A percentile compares a stretch with the other conserved stretches of the same genome.
Conservation (phyloP, 2,888 invertebrate species). For the Apamea sordens region DNA sequence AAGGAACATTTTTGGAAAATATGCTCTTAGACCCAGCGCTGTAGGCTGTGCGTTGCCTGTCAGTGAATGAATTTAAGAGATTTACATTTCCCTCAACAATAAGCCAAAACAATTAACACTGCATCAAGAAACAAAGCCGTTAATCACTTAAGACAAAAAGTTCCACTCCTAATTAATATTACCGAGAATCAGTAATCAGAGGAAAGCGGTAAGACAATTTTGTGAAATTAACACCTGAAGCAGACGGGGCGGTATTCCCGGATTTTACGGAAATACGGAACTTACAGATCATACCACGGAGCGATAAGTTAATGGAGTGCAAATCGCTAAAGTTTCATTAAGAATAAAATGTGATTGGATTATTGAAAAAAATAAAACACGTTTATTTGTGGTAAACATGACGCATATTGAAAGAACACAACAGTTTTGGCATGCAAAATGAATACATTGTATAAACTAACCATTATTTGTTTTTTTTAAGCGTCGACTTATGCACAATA, state of each 20-base stretch:
- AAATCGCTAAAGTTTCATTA: not conserved
- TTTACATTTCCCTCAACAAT: not conserved
- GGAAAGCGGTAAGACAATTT: conserved; percentile 63
- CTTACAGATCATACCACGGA: conserved; percentile 42
- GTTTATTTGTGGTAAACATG: not conserved
- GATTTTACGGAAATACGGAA: conserved; percentile 56
- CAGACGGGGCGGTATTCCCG: conserved; percentile 31
- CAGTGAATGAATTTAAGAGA: not conserved
- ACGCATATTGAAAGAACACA: not conserved
- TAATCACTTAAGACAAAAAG: conserved; percentile 56
- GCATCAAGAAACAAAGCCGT: conserved; percentile 49
- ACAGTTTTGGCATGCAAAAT: no score
- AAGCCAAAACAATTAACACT: conserved; percentile 43
- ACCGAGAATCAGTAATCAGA: conserved; percentile 60
- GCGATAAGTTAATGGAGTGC: conserved; percentile 37
- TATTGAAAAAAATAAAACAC: not conserved
- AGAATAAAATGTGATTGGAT: not conserved
- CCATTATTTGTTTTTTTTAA: no score
- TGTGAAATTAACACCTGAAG: conserved; percentile 66
- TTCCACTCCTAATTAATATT: conserved; percentile 59
- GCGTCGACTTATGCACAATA: no score
- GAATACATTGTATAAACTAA: no score
- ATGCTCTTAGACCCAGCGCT: not conserved
- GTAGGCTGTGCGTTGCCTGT: not conserved
- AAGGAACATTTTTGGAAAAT: not conserved